Conservation (phyloP, 2,113 vertebrate genomes). For the Bubo scandiacus region DNA sequence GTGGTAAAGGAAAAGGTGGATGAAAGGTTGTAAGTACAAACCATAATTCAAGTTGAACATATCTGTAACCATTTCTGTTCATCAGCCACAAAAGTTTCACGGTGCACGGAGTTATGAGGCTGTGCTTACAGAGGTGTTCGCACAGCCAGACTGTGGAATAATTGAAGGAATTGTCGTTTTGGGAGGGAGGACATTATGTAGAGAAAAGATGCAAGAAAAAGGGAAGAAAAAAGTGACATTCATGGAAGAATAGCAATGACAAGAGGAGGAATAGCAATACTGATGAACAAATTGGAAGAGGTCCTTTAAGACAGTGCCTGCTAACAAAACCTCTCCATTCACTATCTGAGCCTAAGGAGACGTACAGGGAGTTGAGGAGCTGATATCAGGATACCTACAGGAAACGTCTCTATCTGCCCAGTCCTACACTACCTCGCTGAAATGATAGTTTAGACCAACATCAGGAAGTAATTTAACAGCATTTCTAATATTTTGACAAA, state of each 20-base stretch:
- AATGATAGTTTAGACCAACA: background rate
- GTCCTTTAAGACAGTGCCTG: background rate
- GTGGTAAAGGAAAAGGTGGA: background rate
- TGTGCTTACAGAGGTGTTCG: background rate
- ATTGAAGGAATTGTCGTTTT: background rate
- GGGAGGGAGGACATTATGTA: background rate
- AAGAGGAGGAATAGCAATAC: background rate
- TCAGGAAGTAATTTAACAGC: background rate
- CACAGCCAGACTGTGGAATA: background rate
- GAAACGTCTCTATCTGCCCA: accelerated
- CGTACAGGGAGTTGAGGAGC: accelerated
- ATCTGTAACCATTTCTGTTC: background rate
- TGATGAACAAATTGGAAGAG: background rate
- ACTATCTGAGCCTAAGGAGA: background rate
- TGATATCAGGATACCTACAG: background rate
- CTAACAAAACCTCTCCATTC: background rate
- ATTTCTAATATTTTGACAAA: background rate
- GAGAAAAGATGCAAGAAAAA: background rate
- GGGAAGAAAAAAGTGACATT: background rate
- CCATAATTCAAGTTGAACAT: background rate
- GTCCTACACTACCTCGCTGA: background rate
- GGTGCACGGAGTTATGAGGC: background rate
- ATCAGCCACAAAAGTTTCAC: background rate
- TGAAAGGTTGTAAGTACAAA: background rate
- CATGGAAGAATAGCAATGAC: accelerated